A percentile compares a stretch with the other conserved stretches of the same genome.
phyloP scores from a whole-genome alignment of 2,113 vertebrate species.

The Spermophilus dauricus region DNA sequence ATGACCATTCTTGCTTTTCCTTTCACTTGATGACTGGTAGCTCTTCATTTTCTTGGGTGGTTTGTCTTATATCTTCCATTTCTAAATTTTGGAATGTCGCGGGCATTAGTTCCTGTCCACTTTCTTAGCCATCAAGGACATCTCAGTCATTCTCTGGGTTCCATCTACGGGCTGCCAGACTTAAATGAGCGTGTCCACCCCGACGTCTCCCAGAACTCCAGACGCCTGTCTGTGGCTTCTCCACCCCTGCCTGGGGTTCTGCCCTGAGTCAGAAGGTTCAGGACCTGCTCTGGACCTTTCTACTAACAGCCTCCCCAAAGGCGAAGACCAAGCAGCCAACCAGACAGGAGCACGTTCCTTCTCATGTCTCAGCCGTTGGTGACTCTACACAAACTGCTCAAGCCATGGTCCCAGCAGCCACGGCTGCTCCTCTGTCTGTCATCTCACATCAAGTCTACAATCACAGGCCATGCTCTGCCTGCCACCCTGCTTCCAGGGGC shows the following conservation, averaged over 20 bases:
- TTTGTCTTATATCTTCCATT: neutral
- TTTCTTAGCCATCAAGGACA: neutral
- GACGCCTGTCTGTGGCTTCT: too few relatives aligned
- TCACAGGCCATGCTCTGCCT: neutral
- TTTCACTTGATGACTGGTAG: neutral
- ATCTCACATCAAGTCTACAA: neutral
- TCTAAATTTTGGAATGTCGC: neutral
- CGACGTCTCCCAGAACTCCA: neutral
- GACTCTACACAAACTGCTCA: accelerated
- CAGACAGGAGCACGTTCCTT: neutral
- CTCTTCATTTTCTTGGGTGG: neutral
- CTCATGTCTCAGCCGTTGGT: neutral
- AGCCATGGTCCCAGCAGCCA: neutral
- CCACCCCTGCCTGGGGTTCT: neutral
- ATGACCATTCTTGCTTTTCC: neutral
- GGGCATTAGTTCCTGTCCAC: neutral
- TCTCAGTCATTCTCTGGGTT: neutral
- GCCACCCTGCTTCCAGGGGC: too few relatives aligned
- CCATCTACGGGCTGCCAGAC: neutral
- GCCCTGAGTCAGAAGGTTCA: neutral
- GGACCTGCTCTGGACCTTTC: neutral
- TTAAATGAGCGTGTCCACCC: too few relatives aligned
- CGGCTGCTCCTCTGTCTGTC: neutral
- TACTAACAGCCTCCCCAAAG: neutral
- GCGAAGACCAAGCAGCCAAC: neutral